These are phyloP conservation scores for Climacteris rufus DNA, from an alignment of 2,113 vertebrate species.

Conservation along the genomic window DNA sequence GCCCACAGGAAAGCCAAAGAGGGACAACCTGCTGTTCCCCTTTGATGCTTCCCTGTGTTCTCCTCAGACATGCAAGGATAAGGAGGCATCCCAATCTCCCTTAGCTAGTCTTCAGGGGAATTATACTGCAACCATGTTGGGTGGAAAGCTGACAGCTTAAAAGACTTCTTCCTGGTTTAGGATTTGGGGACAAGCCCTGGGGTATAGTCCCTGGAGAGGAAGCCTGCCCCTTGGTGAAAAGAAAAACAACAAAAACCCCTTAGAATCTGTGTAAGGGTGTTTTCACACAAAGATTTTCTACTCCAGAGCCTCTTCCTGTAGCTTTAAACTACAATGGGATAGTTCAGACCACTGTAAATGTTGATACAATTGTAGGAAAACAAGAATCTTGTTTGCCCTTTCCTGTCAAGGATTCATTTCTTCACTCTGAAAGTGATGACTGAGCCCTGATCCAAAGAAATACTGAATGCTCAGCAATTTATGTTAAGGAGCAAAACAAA, in stretches of 20 bases:
- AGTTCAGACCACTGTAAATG: neutral
- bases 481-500: constrained; percentile 20
- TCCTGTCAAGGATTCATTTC: constrained; percentile 39
- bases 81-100: neutral
- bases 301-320: constrained; percentile 12
- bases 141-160: neutral
- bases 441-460: constrained; percentile 12
- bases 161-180: neutral
- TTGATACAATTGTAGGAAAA: constrained; percentile 48
- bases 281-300: neutral
- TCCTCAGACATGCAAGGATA: neutral
- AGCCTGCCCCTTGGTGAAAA: neutral
- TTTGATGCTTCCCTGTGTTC: neutral
- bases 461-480: neutral
- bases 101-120: neutral
- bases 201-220: neutral
- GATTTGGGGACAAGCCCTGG: neutral
- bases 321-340: neutral
- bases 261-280: neutral
- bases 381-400: constrained; percentile 15
- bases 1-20: neutral
- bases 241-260: neutral
- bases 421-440: constrained; percentile 14
- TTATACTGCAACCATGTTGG: neutral
- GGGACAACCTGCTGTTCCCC: neutral